Evolutionary conservation across 2,888 invertebrate genomes (phyloP).

Genomic region (Drosophila anceps): DNA sequence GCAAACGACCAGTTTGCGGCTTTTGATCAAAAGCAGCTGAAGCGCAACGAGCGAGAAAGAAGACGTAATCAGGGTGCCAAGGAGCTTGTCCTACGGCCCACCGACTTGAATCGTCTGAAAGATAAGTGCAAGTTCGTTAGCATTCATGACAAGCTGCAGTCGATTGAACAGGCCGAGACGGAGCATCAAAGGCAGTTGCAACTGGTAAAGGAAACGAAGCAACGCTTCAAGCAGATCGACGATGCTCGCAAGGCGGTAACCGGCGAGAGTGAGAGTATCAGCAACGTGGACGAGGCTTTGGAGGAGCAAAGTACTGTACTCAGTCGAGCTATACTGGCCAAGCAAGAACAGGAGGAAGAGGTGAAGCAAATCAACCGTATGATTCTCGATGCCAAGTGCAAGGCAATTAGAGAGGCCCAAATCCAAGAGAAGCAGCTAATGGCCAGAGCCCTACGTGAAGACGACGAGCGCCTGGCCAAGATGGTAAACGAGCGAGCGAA

Average conservation of each 20-base stretch:
- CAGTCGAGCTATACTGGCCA: slow-evolving; percentile 86
- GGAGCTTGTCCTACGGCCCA: slow-evolving; percentile 83
- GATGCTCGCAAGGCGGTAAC: slow-evolving; percentile 64
- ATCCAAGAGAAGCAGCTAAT: slow-evolving; percentile 88
- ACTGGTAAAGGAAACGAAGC: slow-evolving; percentile 88
- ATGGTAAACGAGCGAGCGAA: slow-evolving; percentile 82
- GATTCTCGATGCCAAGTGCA: slow-evolving; percentile 93
- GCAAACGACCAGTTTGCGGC: slow-evolving; percentile 57
- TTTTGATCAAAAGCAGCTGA: slow-evolving; percentile 64
- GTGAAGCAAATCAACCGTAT: slow-evolving; percentile 91
- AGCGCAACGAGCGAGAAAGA: slow-evolving; percentile 55
- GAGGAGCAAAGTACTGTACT: slow-evolving; percentile 86
- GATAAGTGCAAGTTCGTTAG: slow-evolving; percentile 87
- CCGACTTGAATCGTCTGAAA: slow-evolving; percentile 88
- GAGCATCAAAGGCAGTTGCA: slow-evolving; percentile 86
- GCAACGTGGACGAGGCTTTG: slow-evolving; percentile 43
- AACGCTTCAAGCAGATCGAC: slow-evolving; percentile 86
- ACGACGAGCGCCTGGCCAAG: slow-evolving; percentile 83
- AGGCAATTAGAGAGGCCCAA: slow-evolving; percentile 94
- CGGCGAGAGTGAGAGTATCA: slow-evolving; percentile 64
- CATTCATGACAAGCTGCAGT: slow-evolving; percentile 85
- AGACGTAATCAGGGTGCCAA: slow-evolving; percentile 61
- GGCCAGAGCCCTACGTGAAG: slow-evolving; percentile 78
- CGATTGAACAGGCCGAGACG: slow-evolving; percentile 85
- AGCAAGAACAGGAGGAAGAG: slow-evolving; percentile 87